Base-by-base conservation (phyloP, 2,888 invertebrate species). In the Hydraecia micacea region DNA sequence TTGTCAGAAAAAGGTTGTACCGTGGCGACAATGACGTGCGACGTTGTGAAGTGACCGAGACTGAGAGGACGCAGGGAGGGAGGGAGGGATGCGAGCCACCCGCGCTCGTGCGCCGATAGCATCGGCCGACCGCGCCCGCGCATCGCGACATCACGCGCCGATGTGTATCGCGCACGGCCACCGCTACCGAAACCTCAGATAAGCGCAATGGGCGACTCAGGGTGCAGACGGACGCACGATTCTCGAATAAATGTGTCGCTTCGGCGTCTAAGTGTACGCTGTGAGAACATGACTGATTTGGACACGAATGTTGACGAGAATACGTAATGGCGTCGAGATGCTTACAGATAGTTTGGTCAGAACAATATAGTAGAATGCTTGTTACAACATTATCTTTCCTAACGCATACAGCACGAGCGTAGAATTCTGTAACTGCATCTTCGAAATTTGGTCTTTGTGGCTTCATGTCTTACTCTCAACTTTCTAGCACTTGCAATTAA, bases 91-190 rank as follows among this genome's bases (percentile, higher is more conserved):
- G 81, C 71, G 73, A 77, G 87, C 90, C 90, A 88, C 90, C 90
- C 90, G 88, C 88, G 87, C 89, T 93, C 93, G 94, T 93, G 93
- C 90, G 82, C 80, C 79, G 96, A 96, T 96, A 95, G 73, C 89
- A 96, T 96, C 96, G 91, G 90, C 49, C 86, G 79, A 86, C 88
- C 89, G 91, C 90, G 90, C 87, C 88, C 85, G 90, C 91, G 89
- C 94, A 95, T 94, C 94, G 93, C 93, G 93, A 93, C 94, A 93
- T 94, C 95, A 95, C 95, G 95, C 92, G 92, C 91, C 91, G 95
- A 95, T 96, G 89, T 86, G 79, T 95, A 96, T 96, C 96, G 89
- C 83, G 81, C 87, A 86, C 88, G 88, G 85, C 86, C 84, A 83
- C 88, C 84, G 93, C 93, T 93, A 93, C 93, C 90, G 93, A 90